Evolutionary conservation across 2,797 vertebrate genomes (phyloP), one percentile per base, ranked within the genome.

Genomic region (Euphonia xanthogaster): DNA sequence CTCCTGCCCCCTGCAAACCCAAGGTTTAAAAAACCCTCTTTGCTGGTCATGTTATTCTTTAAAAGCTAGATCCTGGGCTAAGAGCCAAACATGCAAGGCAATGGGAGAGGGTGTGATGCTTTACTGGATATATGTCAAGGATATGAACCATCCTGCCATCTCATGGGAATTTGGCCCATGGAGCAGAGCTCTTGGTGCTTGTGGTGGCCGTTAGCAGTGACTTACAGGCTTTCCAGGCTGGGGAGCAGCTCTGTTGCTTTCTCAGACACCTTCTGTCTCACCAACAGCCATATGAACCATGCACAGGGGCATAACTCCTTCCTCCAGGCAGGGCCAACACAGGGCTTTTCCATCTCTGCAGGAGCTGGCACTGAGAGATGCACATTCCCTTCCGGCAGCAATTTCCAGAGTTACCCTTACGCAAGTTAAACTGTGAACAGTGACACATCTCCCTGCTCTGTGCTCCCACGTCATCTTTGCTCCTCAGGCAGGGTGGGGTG

Each of bases 1-100:
- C 87, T 93, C 23, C 55, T 62, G 68, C 57, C 65, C 70, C 58
- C 61, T 57, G 31, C 37, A 92, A 92, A 54, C 10, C 12, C 37
- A n/a, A 54, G 73, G 53, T 92, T 94, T 72, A 86, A 86, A 91
- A 90, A 86, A 14, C 55, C 66, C 84, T 84, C 76, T 79, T 90
- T 48, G 79, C 71, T 75, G 28, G 25, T 77, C 57, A 55, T 27
- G 22, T 50, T 33, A 58, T 83, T 91, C 82, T 81, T 72, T 65
- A 60, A 67, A 86, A 78, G 79, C 70, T 53, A 55, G 78, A 35
- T 39, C 70, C 55, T 3, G 1, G 94, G 85, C 50, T 50, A 24
- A n/a, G 40, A 45, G 70, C 93, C 92, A 94, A 87, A 57, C 45
- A 27, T 19, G 40, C 65, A 70, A 78, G 73, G 95, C 94, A 77